Evolutionary conservation across 2,797 vertebrate species (phyloP).

Genomic region (Sebastes taczanowskii): DNA sequence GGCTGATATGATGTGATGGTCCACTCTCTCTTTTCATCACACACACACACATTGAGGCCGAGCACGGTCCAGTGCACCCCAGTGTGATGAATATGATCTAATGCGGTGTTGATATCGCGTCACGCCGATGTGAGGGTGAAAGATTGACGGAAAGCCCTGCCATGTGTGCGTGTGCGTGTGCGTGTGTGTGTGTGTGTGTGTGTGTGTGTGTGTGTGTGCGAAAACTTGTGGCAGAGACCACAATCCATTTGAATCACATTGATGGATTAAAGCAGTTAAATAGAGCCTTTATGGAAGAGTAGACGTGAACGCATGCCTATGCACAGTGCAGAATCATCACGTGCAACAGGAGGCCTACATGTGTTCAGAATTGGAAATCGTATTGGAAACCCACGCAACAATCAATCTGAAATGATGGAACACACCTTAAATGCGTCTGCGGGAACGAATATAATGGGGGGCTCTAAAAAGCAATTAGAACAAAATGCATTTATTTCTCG

Average conservation of each 20-base stretch:
- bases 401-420: slow-evolving; percentile 10
- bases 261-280: background rate
- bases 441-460: background rate
- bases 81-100: background rate
- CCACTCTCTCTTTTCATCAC: slow-evolving; percentile 15
- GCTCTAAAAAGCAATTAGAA: slow-evolving; percentile 11
- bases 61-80: background rate
- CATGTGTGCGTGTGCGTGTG: background rate
- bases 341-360: background rate
- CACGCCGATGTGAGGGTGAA: background rate
- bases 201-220: background rate
- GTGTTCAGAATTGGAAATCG: background rate
- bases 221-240: background rate
- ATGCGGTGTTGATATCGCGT: background rate
- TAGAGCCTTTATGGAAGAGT: background rate
- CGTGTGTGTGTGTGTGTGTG: background rate
- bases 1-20: slow-evolving; percentile 54
- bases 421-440: slow-evolving; percentile 3
- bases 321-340: background rate
- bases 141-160: background rate
- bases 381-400: background rate
- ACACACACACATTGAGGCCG: background rate
- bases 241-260: background rate
- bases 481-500: slow-evolving; percentile 23
- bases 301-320: background rate